Percentiles rank a stretch among this genome's conserved stretches.
Evolutionary conservation across 1,140 invertebrate genomes (phyloP).

Genomic region (Metaphire vulgaris): DNA sequence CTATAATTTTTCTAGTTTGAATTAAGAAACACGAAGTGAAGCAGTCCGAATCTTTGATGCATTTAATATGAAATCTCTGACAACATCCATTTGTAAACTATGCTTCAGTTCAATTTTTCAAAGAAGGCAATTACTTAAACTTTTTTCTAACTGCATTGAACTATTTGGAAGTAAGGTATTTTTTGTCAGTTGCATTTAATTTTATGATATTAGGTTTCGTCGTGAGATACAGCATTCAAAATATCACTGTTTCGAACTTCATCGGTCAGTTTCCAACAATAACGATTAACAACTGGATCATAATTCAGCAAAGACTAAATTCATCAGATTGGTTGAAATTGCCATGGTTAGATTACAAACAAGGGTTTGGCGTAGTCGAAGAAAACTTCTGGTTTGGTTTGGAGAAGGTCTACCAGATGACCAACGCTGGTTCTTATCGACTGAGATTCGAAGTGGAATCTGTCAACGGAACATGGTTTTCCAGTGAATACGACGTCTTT

Average conservation of each 20-base stretch:
- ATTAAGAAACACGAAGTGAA: too few relatives aligned
- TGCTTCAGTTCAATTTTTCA: too few relatives aligned
- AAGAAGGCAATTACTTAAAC: too few relatives aligned
- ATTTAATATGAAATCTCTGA: too few relatives aligned
- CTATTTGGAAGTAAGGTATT: too few relatives aligned
- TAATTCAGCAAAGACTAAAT: constrained; percentile 26
- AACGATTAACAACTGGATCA: constrained; percentile 5
- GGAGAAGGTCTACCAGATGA: constrained; percentile 8
- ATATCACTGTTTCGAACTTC: constrained; percentile 3
- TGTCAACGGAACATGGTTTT: constrained; percentile 9
- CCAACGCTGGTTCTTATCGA: constrained; percentile 1
- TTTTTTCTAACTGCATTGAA: too few relatives aligned
- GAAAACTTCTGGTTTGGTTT: constrained; percentile 25
- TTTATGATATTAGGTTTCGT: not conserved
- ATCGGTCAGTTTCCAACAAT: not conserved
- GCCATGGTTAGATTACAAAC: constrained; percentile 26
- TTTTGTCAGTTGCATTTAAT: too few relatives aligned
- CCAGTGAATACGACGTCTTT: not conserved
- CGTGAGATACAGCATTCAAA: not conserved
- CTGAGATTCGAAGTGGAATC: not conserved
- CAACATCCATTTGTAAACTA: too few relatives aligned
- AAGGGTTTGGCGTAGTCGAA: constrained; percentile 17
- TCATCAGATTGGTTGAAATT: constrained; percentile 4
- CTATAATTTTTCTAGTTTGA: too few relatives aligned
- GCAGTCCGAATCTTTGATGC: too few relatives aligned